These are phyloP conservation scores for Apus apus DNA, from an alignment of 2,113 vertebrate species.

Conservation along the genomic window DNA sequence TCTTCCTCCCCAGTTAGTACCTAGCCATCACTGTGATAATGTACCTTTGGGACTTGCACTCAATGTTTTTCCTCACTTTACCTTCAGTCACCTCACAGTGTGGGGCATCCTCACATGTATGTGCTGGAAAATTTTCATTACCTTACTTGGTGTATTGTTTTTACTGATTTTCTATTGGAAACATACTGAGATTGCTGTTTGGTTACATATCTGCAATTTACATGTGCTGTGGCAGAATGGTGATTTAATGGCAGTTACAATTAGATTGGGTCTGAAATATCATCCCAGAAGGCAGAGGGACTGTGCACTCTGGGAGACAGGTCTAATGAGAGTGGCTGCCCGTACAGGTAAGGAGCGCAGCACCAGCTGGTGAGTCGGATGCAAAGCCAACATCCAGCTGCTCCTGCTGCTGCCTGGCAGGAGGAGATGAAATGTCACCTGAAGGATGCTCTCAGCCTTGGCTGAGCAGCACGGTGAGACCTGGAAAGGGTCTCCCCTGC, in stretches of 20 bases:
- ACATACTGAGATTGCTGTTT: not conserved
- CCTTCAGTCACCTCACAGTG: not conserved
- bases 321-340: not conserved
- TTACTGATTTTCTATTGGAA: not conserved
- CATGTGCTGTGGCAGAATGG: not conserved
- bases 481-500: not conserved
- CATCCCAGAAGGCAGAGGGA: not conserved
- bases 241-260: not conserved
- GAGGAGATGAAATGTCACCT: not conserved
- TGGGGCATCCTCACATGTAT: not conserved
- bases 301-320: not conserved
- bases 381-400: not conserved
- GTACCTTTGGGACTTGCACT: not conserved
- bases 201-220: not conserved
- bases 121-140: not conserved
- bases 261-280: not conserved
- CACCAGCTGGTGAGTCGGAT: fast-evolving
- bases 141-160: not conserved
- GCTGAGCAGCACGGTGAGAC: not conserved
- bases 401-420: not conserved
- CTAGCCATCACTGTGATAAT: not conserved
- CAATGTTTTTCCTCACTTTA: not conserved
- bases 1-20: not conserved
- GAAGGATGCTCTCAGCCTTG: not conserved
- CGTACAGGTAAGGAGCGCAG: fast-evolving